phyloP scores from a whole-genome alignment of 2,888 invertebrate genomes.

The Xestobium rufovillosum region DNA sequence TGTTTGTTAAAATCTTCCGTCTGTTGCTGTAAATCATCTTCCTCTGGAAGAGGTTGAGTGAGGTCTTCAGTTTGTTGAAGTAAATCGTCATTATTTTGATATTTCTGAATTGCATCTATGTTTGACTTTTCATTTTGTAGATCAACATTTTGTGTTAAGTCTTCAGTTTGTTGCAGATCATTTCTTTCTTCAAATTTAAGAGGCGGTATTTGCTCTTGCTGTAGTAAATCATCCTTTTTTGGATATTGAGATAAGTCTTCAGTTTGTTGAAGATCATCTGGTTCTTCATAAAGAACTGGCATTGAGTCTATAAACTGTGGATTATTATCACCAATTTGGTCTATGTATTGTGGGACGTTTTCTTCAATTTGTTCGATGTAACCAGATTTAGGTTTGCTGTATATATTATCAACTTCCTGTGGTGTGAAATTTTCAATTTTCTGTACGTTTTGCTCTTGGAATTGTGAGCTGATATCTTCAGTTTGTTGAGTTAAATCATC shows the following conservation, averaged over 20 bases:
- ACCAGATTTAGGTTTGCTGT: slow-evolving; percentile 1
- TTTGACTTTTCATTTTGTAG: slow-evolving; percentile 7
- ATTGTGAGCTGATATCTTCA: slow-evolving; percentile 14
- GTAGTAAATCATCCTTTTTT: slow-evolving; percentile 5
- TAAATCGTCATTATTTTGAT: slow-evolving; percentile 20
- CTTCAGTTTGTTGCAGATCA: slow-evolving; percentile 18
- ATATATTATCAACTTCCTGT: slow-evolving; percentile 12
- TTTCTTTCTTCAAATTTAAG: slow-evolving; percentile 20
- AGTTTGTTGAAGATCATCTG: slow-evolving; percentile 14
- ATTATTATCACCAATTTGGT: slow-evolving; percentile 7
- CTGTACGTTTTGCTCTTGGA: slow-evolving; percentile 14
- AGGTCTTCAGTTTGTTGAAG: slow-evolving; percentile 22
- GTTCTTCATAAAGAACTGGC: slow-evolving; percentile 2
- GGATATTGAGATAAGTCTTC: slow-evolving; percentile 13
- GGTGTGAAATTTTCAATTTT: slow-evolving; percentile 6
- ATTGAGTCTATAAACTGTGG: slow-evolving; percentile 3
- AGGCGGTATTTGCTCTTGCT: slow-evolving; percentile 26
- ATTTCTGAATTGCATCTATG: slow-evolving; percentile 14
- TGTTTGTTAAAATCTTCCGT: slow-evolving; percentile 12
- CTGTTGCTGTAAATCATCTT: slow-evolving; percentile 25
- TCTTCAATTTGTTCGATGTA: slow-evolving; percentile 9
- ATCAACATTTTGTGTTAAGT: slow-evolving; percentile 24
- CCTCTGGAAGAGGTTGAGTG: slow-evolving; percentile 20
- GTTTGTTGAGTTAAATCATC: slow-evolving; percentile 27
- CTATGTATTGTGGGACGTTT: slow-evolving; percentile 3